phyloP scores from a whole-genome alignment of 2,113 vertebrate genomes.

The Sturnira hondurensis region DNA sequence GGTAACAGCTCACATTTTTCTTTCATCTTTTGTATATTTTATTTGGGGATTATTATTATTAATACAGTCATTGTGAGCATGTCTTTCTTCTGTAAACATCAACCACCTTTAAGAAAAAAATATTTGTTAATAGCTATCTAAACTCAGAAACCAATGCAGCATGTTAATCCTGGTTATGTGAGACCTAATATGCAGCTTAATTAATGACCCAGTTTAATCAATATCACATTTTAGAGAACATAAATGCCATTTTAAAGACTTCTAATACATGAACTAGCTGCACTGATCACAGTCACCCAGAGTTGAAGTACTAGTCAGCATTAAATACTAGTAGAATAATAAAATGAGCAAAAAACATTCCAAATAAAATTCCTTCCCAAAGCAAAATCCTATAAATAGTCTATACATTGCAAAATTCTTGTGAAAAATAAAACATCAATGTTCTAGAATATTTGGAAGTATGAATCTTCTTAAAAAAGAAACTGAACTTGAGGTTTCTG shows the following conservation, averaged over 20 bases:
- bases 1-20: neutral
- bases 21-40: neutral
- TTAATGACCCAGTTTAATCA: constrained; percentile 30
- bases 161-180: neutral
- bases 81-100: neutral
- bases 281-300: neutral
- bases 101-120: constrained; percentile 6
- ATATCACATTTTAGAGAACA: constrained; percentile 24
- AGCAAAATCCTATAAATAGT: neutral
- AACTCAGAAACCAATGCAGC: neutral
- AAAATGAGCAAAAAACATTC: constrained; percentile 54
- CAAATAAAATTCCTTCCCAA: constrained; percentile 13
- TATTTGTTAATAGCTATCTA: neutral
- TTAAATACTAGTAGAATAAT: constrained; percentile 57
- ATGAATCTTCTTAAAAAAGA: neutral
- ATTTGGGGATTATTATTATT: neutral
- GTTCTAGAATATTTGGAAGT: neutral
- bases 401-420: neutral
- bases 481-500: neutral
- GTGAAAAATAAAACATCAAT: neutral
- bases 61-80: neutral
- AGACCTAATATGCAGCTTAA: neutral
- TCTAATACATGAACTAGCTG: constrained; percentile 26
- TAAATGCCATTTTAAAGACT: constrained; percentile 27
- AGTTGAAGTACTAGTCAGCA: constrained; percentile 56